phyloP scores from a whole-genome alignment of 2,113 vertebrate genomes.

The Dasyurus viverrinus region DNA sequence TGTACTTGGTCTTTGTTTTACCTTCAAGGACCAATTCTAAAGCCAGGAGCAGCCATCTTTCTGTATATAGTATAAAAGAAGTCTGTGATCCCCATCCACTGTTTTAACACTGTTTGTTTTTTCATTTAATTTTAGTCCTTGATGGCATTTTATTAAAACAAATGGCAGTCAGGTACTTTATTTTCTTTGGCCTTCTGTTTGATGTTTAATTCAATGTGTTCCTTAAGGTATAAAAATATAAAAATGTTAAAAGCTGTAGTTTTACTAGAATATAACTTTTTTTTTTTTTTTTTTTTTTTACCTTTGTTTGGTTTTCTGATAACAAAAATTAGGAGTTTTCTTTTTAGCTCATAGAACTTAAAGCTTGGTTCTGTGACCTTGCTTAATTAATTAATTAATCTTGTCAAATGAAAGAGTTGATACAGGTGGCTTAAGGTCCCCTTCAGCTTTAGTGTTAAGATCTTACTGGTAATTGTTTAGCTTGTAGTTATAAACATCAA shows the following conservation, averaged over 20 bases:
- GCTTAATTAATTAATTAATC: neutral
- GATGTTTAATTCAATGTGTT: neutral
- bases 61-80: neutral
- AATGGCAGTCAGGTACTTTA: neutral
- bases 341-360: neutral
- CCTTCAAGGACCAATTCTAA: neutral
- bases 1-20: neutral
- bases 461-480: neutral
- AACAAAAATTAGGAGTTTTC: neutral
- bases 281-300: neutral
- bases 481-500: neutral
- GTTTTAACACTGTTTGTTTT: neutral
- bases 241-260: neutral
- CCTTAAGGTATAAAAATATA: neutral
- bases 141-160: neutral
- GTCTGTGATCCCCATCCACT: neutral
- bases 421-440: neutral
- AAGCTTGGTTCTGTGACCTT: neutral
- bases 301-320: neutral
- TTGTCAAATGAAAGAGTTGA: neutral
- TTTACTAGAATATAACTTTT: neutral
- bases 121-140: too few species aligned
- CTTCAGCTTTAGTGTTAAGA: neutral
- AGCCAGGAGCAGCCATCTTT: neutral
- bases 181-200: neutral